A percentile compares a stretch with the other conserved stretches of the same genome.
phyloP scores from a whole-genome alignment of 2,113 vertebrate species.

The Vulpes ferrilata region DNA sequence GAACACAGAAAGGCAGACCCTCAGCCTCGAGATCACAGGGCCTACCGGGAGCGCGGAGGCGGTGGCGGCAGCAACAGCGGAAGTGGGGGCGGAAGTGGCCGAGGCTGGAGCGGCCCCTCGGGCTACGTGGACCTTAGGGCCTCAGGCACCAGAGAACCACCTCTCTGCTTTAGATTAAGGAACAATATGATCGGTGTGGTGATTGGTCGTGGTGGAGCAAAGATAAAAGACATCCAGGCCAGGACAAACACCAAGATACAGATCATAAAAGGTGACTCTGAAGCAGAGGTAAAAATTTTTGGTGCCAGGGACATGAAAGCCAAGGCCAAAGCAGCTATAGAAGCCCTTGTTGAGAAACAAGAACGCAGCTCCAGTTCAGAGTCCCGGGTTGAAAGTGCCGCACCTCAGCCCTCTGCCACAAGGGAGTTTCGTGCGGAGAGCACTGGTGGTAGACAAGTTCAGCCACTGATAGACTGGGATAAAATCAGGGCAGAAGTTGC shows the following conservation, averaged over 20 bases:
- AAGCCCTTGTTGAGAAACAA: constrained; percentile 83
- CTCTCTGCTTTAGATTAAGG: constrained; percentile 4
- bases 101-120: not conserved
- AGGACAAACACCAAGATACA: constrained; percentile 91
- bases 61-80: fast-evolving
- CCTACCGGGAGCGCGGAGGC: not conserved
- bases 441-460: not conserved
- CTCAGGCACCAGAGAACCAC: not conserved
- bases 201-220: constrained; percentile 91
- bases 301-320: constrained; percentile 87
- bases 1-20: not conserved
- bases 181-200: not conserved
- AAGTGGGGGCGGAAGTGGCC: fast-evolving
- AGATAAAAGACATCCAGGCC: constrained; percentile 92
- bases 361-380: not conserved
- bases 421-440: not conserved
- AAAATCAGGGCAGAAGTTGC: constrained; percentile 86
- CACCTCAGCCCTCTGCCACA: not conserved
- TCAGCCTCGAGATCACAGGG: not conserved
- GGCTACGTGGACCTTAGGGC: fast-evolving
- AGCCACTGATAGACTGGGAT: constrained; percentile 89
- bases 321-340: constrained; percentile 91
- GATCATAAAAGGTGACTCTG: constrained; percentile 87
- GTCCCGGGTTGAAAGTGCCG: constrained; percentile 71
- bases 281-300: constrained; percentile 91